Conservation (phyloP, 2,888 invertebrate species). For the Drosophila planitibia region DNA sequence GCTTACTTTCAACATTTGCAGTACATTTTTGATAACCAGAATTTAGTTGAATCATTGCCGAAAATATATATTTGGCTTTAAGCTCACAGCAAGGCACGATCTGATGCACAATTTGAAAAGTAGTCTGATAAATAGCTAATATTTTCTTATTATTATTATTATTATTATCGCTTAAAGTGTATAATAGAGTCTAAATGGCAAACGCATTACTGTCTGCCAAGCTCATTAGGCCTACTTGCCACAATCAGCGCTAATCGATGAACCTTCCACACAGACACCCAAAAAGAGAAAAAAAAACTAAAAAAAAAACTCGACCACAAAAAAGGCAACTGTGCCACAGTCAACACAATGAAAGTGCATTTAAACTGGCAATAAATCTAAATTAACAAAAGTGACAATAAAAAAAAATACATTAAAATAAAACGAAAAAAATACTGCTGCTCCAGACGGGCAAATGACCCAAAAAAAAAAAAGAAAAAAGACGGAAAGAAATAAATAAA, state of each 20-base stretch:
- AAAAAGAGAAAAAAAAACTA: conserved; percentile 5
- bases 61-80: background rate
- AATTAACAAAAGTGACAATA: conserved; percentile 67
- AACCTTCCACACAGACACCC: conserved; percentile 1
- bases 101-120: background rate
- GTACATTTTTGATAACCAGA: background rate
- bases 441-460: conserved; percentile 75
- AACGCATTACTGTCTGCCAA: conserved; percentile 26
- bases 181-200: background rate
- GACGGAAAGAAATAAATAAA: background rate
- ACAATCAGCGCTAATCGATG: conserved; percentile 46
- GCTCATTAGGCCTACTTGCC: conserved; percentile 43
- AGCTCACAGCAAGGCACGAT: background rate
- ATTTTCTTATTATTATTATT: background rate
- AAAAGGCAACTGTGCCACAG: conserved; percentile 39
- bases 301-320: background rate
- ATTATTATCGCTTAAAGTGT: background rate
- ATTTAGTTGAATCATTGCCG: background rate
- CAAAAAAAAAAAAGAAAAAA: conserved; percentile 48
- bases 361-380: conserved; percentile 73
- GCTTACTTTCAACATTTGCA: background rate
- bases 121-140: background rate
- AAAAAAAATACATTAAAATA: conserved; percentile 37
- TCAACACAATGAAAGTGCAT: conserved; percentile 67
- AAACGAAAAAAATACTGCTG: conserved; percentile 17